phyloP scores from a whole-genome alignment of 2,888 invertebrate genomes.

The Arrhopalites spinosus region DNA sequence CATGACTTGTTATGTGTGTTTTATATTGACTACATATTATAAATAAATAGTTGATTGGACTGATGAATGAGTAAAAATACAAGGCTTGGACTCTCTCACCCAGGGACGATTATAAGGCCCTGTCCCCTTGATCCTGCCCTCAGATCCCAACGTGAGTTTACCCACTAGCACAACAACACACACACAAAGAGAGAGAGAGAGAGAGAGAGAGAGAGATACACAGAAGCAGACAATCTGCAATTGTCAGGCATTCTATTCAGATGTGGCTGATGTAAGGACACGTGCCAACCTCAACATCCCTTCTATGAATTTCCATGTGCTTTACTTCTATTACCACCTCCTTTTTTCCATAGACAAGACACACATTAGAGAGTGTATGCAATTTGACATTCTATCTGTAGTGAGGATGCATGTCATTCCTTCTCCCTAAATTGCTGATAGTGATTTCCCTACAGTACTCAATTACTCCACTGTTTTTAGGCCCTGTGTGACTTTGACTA shows the following conservation, averaged over 20 bases:
- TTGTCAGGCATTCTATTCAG: conserved; percentile 40
- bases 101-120: no score
- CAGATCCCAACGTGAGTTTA: no score
- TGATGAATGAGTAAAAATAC: conserved; percentile 6
- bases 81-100: no score
- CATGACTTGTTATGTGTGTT: no score
- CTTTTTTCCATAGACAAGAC: not conserved
- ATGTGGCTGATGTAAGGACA: conserved; percentile 23
- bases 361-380: not conserved
- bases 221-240: conserved; percentile 33
- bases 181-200: not conserved
- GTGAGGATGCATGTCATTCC: not conserved
- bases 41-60: not conserved
- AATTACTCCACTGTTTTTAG: not conserved
- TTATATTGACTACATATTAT: no score
- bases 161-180: no score
- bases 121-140: no score
- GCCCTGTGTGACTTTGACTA: not conserved
- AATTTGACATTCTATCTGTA: not conserved
- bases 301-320: conserved; percentile 31
- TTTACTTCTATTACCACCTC: conserved; percentile 15
- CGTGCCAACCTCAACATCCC: conserved; percentile 25
- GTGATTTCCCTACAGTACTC: conserved; percentile 17
- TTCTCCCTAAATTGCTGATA: not conserved
- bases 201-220: no score